These are phyloP conservation scores for Pogonocherus hispidulus DNA, from an alignment of 2,888 invertebrate genomes.

Conservation along the genomic window DNA sequence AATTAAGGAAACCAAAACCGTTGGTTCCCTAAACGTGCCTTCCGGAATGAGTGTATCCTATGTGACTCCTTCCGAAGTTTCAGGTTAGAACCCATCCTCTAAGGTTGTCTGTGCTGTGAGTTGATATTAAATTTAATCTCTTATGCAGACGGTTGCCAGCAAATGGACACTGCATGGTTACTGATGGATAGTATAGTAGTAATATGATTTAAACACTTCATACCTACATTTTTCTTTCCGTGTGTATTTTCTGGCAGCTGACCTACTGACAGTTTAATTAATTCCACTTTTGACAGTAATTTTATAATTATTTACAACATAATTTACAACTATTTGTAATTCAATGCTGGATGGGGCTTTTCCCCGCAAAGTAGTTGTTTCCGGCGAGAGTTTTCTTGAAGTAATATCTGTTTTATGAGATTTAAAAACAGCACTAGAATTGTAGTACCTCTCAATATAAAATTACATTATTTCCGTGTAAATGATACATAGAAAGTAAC, in stretches of 20 bases:
- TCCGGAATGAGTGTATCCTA: conserved; percentile 65
- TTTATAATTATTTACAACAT: not conserved
- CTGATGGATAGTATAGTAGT: too few species aligned
- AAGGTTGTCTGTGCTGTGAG: conserved; percentile 6
- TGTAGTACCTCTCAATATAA: too few species aligned
- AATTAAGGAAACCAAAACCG: conserved; percentile 60
- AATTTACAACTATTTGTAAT: too few species aligned
- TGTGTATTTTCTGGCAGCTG: conserved; percentile 10
- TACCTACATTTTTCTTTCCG: not conserved
- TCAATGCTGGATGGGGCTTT: too few species aligned
- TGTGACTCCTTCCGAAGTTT: conserved; percentile 59
- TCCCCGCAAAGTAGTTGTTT: too few species aligned
- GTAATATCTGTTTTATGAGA: too few species aligned
- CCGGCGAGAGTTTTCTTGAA: too few species aligned
- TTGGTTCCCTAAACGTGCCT: conserved; percentile 62
- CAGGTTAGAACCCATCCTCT: conserved; percentile 57
- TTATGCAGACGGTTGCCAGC: not conserved
- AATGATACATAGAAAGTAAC: too few species aligned
- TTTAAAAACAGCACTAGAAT: too few species aligned
- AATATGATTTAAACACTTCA: too few species aligned
- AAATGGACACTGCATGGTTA: not conserved
- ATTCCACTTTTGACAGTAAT: not conserved
- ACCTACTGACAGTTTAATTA: not conserved
- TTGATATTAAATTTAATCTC: conserved; percentile 17
- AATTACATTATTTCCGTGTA: too few species aligned